phyloP scores from a whole-genome alignment of 2,797 vertebrate genomes.

The Discoglossus pictus region DNA sequence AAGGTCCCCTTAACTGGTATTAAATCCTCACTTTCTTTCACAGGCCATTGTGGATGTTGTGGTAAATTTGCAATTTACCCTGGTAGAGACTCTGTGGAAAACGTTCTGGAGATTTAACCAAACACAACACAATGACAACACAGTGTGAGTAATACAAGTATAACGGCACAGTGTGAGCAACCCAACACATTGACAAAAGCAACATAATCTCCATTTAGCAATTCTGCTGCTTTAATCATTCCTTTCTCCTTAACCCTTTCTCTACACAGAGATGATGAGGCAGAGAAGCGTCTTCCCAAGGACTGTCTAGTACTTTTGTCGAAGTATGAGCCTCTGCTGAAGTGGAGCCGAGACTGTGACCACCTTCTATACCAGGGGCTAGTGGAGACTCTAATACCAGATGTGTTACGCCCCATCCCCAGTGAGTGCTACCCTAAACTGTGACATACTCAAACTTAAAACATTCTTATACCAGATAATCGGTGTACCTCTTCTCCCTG shows the following conservation, averaged over 20 bases:
- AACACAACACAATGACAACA: constrained; percentile 73
- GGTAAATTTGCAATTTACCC: constrained; percentile 90
- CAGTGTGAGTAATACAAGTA: constrained; percentile 46
- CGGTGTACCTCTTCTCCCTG: fast-evolving
- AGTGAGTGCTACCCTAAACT: constrained; percentile 71
- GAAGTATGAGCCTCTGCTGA: constrained; percentile 85
- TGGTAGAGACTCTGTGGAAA: constrained; percentile 93
- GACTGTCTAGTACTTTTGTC: constrained; percentile 83
- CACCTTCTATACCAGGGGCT: constrained; percentile 89
- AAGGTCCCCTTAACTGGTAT: too few species aligned
- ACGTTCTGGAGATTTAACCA: constrained; percentile 91
- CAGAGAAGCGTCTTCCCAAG: constrained; percentile 88
- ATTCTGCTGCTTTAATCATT: not conserved
- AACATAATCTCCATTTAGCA: not conserved
- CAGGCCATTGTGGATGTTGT: constrained; percentile 91
- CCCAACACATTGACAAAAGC: fast-evolving
- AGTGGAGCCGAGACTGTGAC: constrained; percentile 87
- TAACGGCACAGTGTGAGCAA: constrained; percentile 76
- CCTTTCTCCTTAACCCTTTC: not conserved
- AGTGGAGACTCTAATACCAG: constrained; percentile 89
- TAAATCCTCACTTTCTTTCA: not conserved
- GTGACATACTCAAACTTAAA: not conserved
- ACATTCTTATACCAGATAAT: not conserved
- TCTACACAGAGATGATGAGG: constrained; percentile 77
- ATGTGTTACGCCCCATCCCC: constrained; percentile 90